Evolutionary conservation across 2,888 invertebrate species (phyloP).

Genomic region (Amiota communis): DNA sequence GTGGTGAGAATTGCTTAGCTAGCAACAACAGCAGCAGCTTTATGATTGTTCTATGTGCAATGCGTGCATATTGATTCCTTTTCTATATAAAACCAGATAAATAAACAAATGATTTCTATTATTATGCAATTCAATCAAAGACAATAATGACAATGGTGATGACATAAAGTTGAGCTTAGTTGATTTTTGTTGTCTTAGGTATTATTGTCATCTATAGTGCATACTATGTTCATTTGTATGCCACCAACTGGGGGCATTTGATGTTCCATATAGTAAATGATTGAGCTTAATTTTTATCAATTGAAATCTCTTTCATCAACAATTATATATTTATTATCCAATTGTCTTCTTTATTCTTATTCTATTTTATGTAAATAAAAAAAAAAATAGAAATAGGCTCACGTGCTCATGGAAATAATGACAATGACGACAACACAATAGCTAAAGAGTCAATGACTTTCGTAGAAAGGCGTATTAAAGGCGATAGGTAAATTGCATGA

Average conservation of each 20-base stretch:
- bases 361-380: constrained; percentile 18
- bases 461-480: background rate
- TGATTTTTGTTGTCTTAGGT: background rate
- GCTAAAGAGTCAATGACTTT: constrained; percentile 24
- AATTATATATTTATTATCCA: constrained; percentile 36
- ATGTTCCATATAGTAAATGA: constrained; percentile 32
- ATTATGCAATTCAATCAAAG: constrained; percentile 39
- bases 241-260: background rate
- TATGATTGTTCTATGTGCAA: too few relatives aligned
- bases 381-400: background rate
- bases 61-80: too few relatives aligned
- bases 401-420: background rate
- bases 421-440: constrained; percentile 17
- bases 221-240: background rate
- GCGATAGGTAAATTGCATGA: background rate
- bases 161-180: background rate
- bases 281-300: constrained; percentile 51
- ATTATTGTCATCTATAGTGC: background rate
- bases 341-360: constrained; percentile 28
- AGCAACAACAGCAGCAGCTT: too few relatives aligned
- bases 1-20: too few relatives aligned
- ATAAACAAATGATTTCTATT: too few relatives aligned
- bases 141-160: constrained; percentile 2
- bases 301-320: constrained; percentile 41
- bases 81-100: too few relatives aligned